Percentiles rank a stretch among this genome's conserved stretches.
These are phyloP conservation scores for Glandiceps talaboti DNA, from an alignment of 53 echinoderm and acorn worm species.

Conservation along the genomic window DNA sequence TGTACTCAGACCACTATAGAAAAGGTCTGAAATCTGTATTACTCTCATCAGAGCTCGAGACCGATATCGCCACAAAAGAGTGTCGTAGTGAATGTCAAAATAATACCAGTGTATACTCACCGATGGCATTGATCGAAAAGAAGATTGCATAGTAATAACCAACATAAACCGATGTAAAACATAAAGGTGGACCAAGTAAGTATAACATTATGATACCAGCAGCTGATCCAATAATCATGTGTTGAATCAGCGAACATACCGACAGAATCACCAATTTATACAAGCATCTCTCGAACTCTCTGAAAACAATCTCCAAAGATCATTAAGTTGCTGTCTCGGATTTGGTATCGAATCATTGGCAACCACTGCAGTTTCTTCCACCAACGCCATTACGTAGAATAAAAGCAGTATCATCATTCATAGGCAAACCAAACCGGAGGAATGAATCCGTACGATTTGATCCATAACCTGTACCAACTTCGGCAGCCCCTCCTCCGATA, in stretches of 20 bases:
- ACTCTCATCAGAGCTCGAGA: too few relatives aligned
- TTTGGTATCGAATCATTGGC: too few relatives aligned
- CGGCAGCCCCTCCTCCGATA: conserved; percentile 18
- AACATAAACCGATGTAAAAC: conserved; percentile 28
- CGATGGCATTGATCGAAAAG: conserved; percentile 24
- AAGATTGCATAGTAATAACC: conserved; percentile 14
- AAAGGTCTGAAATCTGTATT: too few relatives aligned
- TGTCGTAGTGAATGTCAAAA: too few relatives aligned
- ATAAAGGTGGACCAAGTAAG: conserved; percentile 36
- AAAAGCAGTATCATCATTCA: background rate
- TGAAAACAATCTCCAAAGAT: background rate
- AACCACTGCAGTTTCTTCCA: conserved; percentile 32
- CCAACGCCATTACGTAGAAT: conserved; percentile 24
- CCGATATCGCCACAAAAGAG: too few relatives aligned
- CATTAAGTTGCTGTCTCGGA: background rate
- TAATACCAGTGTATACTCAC: conserved; percentile 11
- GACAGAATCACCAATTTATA: conserved; percentile 17
- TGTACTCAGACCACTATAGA: too few relatives aligned
- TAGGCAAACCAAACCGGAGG: conserved; percentile 18
- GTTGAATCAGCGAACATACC: conserved; percentile 8
- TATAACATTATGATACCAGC: conserved; percentile 26
- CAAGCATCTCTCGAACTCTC: background rate
- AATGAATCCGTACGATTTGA: conserved; percentile 6
- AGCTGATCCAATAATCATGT: conserved; percentile 4
- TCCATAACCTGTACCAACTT: conserved; percentile 34